A percentile compares a stretch with the other conserved stretches of the same genome.
phyloP scores from a whole-genome alignment of 1,140 invertebrate genomes.

The Acromyrmex heyeri region DNA sequence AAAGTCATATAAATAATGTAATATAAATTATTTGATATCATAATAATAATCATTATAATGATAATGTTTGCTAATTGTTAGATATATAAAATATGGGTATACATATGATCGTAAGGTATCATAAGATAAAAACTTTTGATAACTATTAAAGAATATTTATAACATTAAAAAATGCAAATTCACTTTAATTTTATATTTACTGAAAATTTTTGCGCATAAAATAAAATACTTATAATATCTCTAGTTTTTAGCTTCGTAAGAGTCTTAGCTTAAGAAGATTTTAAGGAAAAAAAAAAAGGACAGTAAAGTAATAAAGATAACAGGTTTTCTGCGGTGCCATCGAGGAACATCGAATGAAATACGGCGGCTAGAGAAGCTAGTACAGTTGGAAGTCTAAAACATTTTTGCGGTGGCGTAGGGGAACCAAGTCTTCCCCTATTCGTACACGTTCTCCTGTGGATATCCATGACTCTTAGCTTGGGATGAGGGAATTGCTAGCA shows the following conservation, averaged over 20 bases:
- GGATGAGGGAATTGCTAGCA: constrained; percentile 66
- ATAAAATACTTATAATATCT: constrained; percentile 34
- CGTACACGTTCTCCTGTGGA: constrained; percentile 44
- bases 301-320: constrained; percentile 58
- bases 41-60: not conserved
- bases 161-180: not conserved
- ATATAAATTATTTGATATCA: not conserved
- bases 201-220: constrained; percentile 27
- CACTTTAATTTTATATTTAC: not conserved
- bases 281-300: constrained; percentile 20
- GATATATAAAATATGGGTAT: not conserved
- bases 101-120: not conserved
- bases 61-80: not conserved
- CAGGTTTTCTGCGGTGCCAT: constrained; percentile 51
- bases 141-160: constrained; percentile 12
- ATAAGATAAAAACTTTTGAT: too few relatives aligned
- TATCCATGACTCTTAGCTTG: constrained; percentile 53
- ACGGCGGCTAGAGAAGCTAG: constrained; percentile 42
- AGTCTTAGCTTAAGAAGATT: constrained; percentile 61
- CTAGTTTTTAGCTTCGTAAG: constrained; percentile 44
- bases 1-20: not conserved
- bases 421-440: constrained; percentile 15
- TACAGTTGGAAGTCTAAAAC: constrained; percentile 60
- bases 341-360: constrained; percentile 63
- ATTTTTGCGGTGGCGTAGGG: constrained; percentile 59